Conservation (phyloP, 1,140 invertebrate species). For the Macrosteles quadrilineatus region DNA sequence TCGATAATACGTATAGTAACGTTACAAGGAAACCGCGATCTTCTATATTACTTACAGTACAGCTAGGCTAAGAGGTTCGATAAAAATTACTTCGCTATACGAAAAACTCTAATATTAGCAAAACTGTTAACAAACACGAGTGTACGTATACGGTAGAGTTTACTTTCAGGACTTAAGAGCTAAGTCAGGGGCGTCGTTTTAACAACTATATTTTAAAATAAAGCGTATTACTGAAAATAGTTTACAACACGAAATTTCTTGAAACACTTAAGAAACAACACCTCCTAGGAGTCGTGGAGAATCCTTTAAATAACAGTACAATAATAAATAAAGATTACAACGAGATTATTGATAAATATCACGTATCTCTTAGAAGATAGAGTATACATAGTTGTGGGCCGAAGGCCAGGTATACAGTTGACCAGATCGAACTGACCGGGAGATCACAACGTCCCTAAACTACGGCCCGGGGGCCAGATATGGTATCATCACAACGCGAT, state of each 20-base stretch:
- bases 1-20: constrained; percentile 36
- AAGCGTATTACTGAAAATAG: constrained; percentile 20
- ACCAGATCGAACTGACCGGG: constrained; percentile 17
- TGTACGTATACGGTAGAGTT: constrained; percentile 41
- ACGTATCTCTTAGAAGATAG: constrained; percentile 28
- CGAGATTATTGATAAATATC: constrained; percentile 31
- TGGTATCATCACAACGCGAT: constrained; percentile 22
- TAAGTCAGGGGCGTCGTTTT: neutral
- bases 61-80: constrained; percentile 27
- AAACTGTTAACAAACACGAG: constrained; percentile 39
- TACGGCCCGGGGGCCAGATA: neutral
- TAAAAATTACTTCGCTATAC: constrained; percentile 28
- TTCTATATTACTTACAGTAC: constrained; percentile 33
- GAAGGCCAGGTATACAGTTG: constrained; percentile 13
- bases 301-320: constrained; percentile 28
- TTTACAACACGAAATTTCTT: constrained; percentile 7
- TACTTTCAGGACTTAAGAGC: constrained; percentile 3
- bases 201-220: constrained; percentile 23
- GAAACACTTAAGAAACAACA: no score
- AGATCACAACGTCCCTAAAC: constrained; percentile 12
- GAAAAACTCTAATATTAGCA: constrained; percentile 30
- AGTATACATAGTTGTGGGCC: constrained; percentile 12
- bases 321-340: constrained; percentile 31
- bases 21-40: constrained; percentile 35
- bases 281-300: constrained; percentile 21